Percentiles rank a stretch among this genome's conserved stretches.
Evolutionary conservation across 2,888 invertebrate genomes (phyloP).

Genomic region (Dryococelus australis): DNA sequence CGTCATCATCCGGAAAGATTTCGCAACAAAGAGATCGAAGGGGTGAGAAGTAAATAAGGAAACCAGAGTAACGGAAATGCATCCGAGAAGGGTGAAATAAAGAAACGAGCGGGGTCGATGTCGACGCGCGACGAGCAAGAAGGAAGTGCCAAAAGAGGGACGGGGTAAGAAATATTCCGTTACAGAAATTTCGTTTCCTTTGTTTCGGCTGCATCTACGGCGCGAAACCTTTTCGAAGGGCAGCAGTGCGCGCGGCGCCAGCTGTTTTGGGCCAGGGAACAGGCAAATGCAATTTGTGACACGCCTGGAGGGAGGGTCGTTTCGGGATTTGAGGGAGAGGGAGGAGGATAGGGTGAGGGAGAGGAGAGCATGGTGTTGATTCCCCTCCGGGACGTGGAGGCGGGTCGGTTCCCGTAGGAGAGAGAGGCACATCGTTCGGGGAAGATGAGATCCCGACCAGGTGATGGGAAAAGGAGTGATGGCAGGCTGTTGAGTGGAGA

Average conservation of each 20-base stretch:
- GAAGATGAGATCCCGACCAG: neutral
- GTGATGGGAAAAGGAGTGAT: neutral
- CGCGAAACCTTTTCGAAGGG: neutral
- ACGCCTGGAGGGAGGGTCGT: neutral
- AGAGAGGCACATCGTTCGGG: neutral
- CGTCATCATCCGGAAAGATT: too few relatives aligned
- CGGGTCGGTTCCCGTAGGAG: too few relatives aligned
- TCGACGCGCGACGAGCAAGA: too few relatives aligned
- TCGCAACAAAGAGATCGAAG: too few relatives aligned
- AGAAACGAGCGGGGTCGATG: too few relatives aligned
- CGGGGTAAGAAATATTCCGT: conserved; percentile 1
- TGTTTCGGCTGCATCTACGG: neutral
- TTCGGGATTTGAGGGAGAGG: neutral
- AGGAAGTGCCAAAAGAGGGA: too few relatives aligned
- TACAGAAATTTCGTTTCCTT: neutral
- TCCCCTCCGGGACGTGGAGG: neutral
- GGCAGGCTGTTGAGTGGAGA: neutral
- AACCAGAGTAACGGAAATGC: too few relatives aligned
- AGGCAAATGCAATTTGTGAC: conserved; percentile 45
- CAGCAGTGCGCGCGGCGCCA: neutral
- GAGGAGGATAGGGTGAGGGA: neutral
- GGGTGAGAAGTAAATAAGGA: too few relatives aligned
- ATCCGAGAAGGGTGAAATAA: too few relatives aligned
- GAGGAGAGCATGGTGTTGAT: neutral
- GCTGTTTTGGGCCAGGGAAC: conserved; percentile 36